phyloP scores from a whole-genome alignment of 2,888 invertebrate species.

The Sicus ferrugineus region DNA sequence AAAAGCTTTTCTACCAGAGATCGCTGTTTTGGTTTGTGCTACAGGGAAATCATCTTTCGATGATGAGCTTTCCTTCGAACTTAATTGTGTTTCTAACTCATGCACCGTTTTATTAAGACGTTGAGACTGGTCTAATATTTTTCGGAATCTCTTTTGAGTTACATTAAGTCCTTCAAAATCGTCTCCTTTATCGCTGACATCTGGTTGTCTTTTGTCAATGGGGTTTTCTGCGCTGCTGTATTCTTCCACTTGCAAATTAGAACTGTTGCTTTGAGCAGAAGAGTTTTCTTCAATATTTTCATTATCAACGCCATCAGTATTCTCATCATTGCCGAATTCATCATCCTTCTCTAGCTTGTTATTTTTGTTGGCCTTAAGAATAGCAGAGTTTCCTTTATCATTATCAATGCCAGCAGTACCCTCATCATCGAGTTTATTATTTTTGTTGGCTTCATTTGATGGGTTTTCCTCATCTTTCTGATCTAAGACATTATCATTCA shows the following conservation, averaged over 20 bases:
- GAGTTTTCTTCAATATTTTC: neutral
- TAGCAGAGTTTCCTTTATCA: neutral
- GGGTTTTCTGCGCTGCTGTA: neutral
- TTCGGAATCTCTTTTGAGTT: slow-evolving; percentile 38
- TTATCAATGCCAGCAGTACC: neutral
- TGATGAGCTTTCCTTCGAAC: neutral
- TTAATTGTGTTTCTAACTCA: slow-evolving; percentile 33
- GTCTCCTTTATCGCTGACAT: slow-evolving; percentile 23
- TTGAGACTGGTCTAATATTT: slow-evolving; percentile 40
- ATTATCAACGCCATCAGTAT: slow-evolving; percentile 12
- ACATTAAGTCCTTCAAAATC: slow-evolving; percentile 22
- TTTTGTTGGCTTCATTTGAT: too few relatives aligned
- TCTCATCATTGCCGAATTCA: neutral
- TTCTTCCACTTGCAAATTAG: slow-evolving; percentile 36
- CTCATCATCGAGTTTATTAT: too few relatives aligned
- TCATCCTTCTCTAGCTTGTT: too few relatives aligned
- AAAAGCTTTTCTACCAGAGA: neutral
- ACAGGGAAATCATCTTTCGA: slow-evolving; percentile 1
- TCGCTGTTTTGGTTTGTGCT: neutral
- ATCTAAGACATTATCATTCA: too few relatives aligned
- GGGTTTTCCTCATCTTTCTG: too few relatives aligned
- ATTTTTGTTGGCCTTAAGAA: too few relatives aligned
- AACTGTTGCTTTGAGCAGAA: slow-evolving; percentile 40
- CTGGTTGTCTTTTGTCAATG: slow-evolving; percentile 8
- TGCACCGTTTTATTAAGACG: slow-evolving; percentile 44